phyloP scores from a whole-genome alignment of 2,797 vertebrate genomes.

The Columba guinea region DNA sequence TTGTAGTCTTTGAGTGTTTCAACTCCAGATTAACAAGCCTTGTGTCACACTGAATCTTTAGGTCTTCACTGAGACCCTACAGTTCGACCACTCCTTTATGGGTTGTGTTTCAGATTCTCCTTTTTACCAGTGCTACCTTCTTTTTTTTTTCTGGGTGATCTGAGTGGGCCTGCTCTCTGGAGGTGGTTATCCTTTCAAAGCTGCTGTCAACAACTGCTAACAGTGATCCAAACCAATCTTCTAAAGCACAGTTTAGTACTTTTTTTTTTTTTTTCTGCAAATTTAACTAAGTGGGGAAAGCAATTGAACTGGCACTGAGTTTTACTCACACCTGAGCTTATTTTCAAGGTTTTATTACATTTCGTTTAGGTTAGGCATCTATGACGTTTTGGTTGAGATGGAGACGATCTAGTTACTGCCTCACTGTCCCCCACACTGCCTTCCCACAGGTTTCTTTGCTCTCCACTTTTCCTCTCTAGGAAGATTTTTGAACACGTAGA shows the following conservation, averaged over 20 bases:
- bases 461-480: not conserved
- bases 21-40: not conserved
- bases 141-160: not conserved
- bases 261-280: not conserved
- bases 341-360: not conserved
- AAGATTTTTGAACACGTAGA: conserved; percentile 1
- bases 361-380: not conserved
- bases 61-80: not conserved
- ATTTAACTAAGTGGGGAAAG: not conserved
- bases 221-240: not conserved
- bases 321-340: not conserved
- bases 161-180: not conserved
- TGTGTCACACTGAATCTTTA: not conserved
- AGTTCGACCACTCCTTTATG: not conserved
- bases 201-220: not conserved
- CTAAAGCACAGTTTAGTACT: not conserved
- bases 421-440: not conserved
- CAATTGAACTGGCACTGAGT: not conserved
- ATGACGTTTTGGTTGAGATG: not conserved
- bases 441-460: not conserved
- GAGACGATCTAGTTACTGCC: not conserved
- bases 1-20: not conserved
- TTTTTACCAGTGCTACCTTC: not conserved
- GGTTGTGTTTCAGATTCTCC: not conserved
- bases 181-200: not conserved